These are phyloP conservation scores for Hydropsyche betteni DNA, from an alignment of 2,888 invertebrate species.

Conservation along the genomic window DNA sequence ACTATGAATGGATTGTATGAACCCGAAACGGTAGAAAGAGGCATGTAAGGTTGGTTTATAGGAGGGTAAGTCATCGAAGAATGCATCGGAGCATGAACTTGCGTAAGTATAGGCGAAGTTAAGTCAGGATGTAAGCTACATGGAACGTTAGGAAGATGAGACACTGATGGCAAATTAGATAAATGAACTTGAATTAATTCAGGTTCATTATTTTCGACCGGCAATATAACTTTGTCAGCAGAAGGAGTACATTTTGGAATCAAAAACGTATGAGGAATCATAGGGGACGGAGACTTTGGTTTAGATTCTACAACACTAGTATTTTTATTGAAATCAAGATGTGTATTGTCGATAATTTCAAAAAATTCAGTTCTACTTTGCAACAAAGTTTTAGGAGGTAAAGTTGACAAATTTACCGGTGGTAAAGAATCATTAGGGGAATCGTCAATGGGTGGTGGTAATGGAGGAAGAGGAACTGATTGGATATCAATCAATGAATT, in stretches of 20 bases:
- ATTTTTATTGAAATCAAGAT: background rate
- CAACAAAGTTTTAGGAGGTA: conserved; percentile 55
- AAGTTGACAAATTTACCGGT: conserved; percentile 63
- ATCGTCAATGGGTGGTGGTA: conserved; percentile 54
- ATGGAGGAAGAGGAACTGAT: conserved; percentile 56
- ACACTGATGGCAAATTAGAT: conserved; percentile 61
- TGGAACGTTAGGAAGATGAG: conserved; percentile 64
- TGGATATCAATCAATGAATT: conserved; percentile 42
- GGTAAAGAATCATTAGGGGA: conserved; percentile 60
- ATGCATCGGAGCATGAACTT: background rate
- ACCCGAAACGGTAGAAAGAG: conserved; percentile 64
- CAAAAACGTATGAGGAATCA: background rate
- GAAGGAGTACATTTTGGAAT: background rate
- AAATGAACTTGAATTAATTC: conserved; percentile 64
- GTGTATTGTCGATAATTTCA: background rate
- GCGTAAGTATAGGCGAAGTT: conserved; percentile 15
- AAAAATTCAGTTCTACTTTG: conserved; percentile 8
- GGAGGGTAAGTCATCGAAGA: conserved; percentile 57
- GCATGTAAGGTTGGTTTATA: conserved; percentile 61
- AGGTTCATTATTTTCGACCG: conserved; percentile 55
- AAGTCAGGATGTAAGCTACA: conserved; percentile 61
- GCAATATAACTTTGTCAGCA: conserved; percentile 6
- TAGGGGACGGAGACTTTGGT: background rate
- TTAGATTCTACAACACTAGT: background rate
- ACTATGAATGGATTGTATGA: conserved; percentile 61